Base-by-base conservation (phyloP, 2,113 vertebrate species). In the Hyperoodon ampullatus region DNA sequence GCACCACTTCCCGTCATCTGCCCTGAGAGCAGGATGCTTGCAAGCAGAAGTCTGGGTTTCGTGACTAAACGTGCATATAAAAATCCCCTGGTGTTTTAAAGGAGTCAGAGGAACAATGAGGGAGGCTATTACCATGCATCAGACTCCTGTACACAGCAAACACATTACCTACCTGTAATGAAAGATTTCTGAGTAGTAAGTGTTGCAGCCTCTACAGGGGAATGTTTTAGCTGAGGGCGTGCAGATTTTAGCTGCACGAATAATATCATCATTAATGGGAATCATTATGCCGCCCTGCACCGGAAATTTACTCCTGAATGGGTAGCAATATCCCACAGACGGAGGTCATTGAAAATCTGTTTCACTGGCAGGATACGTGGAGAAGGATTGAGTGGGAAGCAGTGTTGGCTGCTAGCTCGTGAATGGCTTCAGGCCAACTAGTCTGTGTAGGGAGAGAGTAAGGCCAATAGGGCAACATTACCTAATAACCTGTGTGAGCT, bases 221-320 rank as follows among this genome's bases (percentile, higher is more conserved):
- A 68, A 77, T 88, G 58, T 65, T 96, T 96, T 95, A 94, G 75
- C 86, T 94, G 68, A 78, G 78, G 93, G 53, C 83, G 71, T 97
- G 94, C 83, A 92, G 95, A 90, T 92, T 97, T 95, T 95, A 96
- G 96, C 96, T 47, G 63, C 92, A 84, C 94, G 96, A 97, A 92
- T 94, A 95, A 91, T 94, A 95, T 94, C 82, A 93, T 44, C 95
- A 92, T 95, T 96, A 96, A 95, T 96, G 63, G 85, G 65, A 97
- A 93, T 96, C 94, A 94, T 97, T 97, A 90, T 88, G 65, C 75
- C 26, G 21, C 83, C 92, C 58, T 81, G 93, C 53, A 78, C 58
- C 42, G 60, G 93, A 98, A 96, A 97, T 97, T 97, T 97, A 96
- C 82, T 70, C 96, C 89, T 58, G 89, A 97, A 96, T 94, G 94